phyloP scores from a whole-genome alignment of 1,140 invertebrate genomes.

The Hycleus phaleratus region DNA sequence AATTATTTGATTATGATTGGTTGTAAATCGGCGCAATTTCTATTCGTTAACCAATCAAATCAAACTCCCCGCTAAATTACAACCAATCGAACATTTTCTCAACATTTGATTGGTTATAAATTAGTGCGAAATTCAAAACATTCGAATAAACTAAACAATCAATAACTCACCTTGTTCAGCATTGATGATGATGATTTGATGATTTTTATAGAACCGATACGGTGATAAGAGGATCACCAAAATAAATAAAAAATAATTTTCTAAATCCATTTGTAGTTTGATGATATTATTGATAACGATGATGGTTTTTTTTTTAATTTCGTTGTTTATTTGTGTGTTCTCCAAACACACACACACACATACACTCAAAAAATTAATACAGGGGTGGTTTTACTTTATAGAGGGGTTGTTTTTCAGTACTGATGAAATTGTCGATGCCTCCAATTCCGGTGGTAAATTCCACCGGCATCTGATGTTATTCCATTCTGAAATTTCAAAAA shows the following conservation, averaged over 20 bases:
- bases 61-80: neutral
- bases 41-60: neutral
- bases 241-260: neutral
- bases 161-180: slow-evolving; percentile 5
- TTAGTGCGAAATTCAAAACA: neutral
- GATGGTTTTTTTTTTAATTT: no score
- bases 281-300: no score
- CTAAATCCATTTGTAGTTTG: neutral
- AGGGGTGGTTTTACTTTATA: no score
- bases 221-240: neutral
- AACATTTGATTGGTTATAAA: neutral
- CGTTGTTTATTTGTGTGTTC: no score
- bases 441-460: slow-evolving; percentile 1
- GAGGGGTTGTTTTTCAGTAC: neutral
- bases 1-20: neutral
- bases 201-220: no score
- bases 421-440: neutral
- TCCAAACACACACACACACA: no score
- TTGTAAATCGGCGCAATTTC: neutral
- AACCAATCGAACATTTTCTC: neutral
- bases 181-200: neutral
- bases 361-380: no score
- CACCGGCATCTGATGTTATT: neutral
- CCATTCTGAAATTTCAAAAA: slow-evolving; percentile 7
- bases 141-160: neutral